Percentiles rank a stretch among this genome's conserved stretches.
Conservation (phyloP, 1,140 invertebrate species). For the Trypoxylus dichotomus region DNA sequence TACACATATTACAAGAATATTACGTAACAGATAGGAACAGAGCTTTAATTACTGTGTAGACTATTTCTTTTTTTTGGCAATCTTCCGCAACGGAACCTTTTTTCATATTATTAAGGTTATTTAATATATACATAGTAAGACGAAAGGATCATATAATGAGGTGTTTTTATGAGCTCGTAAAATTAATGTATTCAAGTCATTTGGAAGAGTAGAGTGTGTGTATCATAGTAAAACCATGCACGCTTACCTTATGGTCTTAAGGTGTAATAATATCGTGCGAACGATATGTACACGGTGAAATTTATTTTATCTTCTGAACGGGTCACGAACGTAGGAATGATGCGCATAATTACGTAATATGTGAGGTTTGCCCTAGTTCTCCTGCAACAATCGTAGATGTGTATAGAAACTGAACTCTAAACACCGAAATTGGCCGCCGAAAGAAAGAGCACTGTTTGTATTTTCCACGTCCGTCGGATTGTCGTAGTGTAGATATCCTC, state of each 20-base stretch:
- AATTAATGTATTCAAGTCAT: slow-evolving; percentile 18
- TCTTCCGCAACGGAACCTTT: neutral
- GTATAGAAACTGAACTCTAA: neutral
- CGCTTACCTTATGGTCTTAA: slow-evolving; percentile 9
- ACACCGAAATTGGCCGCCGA: neutral
- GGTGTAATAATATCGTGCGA: neutral
- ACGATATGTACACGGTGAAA: neutral
- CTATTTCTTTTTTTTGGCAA: no score
- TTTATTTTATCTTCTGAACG: no score
- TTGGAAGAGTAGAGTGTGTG: slow-evolving; percentile 6
- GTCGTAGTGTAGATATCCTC: neutral
- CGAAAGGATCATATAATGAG: neutral
- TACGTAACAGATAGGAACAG: no score
- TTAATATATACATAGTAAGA: neutral
- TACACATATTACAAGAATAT: no score
- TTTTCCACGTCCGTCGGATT: slow-evolving; percentile 19
- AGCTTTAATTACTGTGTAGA: no score
- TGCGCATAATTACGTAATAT: neutral
- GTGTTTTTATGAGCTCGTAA: slow-evolving; percentile 18
- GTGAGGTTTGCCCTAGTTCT: neutral
- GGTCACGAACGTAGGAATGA: neutral
- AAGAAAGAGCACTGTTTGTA: neutral
- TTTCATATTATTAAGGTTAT: neutral
- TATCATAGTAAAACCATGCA: neutral
- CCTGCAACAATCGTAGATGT: neutral